These are phyloP conservation scores for Parnassius glacialis DNA, from an alignment of 2,888 invertebrate genomes.

Conservation along the genomic window DNA sequence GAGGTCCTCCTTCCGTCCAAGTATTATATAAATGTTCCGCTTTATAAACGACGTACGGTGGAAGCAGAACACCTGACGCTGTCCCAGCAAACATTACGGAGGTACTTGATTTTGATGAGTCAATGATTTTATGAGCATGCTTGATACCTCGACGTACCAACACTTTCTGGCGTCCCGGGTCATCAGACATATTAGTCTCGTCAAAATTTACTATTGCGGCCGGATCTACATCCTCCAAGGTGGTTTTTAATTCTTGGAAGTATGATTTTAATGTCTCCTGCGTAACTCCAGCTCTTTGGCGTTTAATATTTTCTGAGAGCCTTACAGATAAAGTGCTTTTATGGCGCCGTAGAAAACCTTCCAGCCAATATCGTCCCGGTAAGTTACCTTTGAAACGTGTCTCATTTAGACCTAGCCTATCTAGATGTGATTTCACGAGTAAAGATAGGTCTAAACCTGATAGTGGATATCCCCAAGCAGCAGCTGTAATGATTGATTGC, in stretches of 20 bases:
- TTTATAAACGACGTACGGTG: too few species aligned
- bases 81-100: too few species aligned
- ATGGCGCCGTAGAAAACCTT: constrained; percentile 1
- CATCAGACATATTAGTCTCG: neutral
- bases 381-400: neutral
- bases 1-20: too few species aligned
- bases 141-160: constrained; percentile 1
- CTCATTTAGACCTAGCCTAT: constrained; percentile 1
- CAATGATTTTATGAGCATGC: constrained; percentile 1
- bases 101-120: constrained; percentile 1
- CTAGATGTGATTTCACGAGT: neutral
- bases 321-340: neutral
- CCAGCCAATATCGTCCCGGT: neutral
- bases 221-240: too few species aligned
- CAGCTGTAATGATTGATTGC: too few species aligned
- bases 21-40: too few species aligned
- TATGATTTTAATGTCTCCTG: too few species aligned
- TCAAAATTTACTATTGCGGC: too few species aligned
- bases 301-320: neutral
- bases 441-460: constrained; percentile 1
- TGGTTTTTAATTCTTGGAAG: too few species aligned
- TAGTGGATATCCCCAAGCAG: neutral
- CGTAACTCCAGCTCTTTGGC: too few species aligned
- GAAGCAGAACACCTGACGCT: too few species aligned
- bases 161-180: neutral